phyloP scores from a whole-genome alignment of 2,888 invertebrate genomes.

The Nymphalis urticae region DNA sequence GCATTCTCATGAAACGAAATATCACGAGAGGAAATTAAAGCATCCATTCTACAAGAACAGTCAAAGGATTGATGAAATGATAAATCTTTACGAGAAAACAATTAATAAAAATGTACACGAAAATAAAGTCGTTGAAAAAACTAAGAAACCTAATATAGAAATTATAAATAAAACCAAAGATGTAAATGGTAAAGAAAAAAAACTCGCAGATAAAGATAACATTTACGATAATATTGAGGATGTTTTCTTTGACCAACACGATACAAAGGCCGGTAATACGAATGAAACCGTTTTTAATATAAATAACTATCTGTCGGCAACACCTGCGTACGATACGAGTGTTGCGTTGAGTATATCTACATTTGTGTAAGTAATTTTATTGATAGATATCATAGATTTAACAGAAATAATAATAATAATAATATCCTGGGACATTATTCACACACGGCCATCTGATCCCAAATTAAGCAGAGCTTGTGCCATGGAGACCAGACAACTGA shows the following conservation, averaged over 20 bases:
- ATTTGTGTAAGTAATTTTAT: slow-evolving; percentile 43
- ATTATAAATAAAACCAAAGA: neutral
- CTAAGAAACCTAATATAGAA: neutral
- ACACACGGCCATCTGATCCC: too few species aligned
- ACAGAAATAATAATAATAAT: too few species aligned
- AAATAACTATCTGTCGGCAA: slow-evolving; percentile 28
- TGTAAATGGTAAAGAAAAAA: neutral
- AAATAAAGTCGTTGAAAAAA: neutral
- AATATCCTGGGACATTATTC: too few species aligned
- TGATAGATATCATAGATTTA: too few species aligned
- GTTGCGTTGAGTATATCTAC: slow-evolving; percentile 53
- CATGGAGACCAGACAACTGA: too few species aligned
- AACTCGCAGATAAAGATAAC: neutral
- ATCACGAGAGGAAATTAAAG: slow-evolving; percentile 57
- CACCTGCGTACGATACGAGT: slow-evolving; percentile 40
- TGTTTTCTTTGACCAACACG: neutral
- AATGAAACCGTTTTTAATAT: slow-evolving; percentile 24
- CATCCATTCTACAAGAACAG: slow-evolving; percentile 65
- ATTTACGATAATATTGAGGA: slow-evolving; percentile 1
- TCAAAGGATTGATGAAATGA: slow-evolving; percentile 57
- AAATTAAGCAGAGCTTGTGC: too few species aligned
- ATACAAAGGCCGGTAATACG: neutral
- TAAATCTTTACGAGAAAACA: neutral
- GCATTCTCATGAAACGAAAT: slow-evolving; percentile 52
- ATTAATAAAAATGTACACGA: neutral